phyloP scores from a whole-genome alignment of 2,113 vertebrate genomes.

The Grammomys dolichurus region DNA sequence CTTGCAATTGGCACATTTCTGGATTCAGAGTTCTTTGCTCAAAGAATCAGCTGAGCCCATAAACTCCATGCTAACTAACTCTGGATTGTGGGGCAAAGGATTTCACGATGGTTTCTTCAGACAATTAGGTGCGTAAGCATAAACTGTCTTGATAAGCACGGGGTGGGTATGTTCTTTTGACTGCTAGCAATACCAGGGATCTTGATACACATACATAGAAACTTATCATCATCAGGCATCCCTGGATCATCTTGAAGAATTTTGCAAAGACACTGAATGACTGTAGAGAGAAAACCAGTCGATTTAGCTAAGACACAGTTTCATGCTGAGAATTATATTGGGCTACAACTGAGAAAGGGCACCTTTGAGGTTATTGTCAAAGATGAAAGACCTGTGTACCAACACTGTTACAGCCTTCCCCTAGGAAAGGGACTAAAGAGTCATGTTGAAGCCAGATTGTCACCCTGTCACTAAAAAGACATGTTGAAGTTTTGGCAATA shows the following conservation, averaged over 20 bases:
- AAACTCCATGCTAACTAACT: neutral
- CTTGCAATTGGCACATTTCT: neutral
- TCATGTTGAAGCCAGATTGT: neutral
- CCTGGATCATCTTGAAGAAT: neutral
- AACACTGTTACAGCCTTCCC: neutral
- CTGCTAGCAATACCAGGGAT: neutral
- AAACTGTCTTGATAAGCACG: neutral
- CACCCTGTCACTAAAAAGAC: neutral
- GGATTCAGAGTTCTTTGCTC: neutral
- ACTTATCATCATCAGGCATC: neutral
- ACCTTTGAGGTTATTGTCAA: constrained; percentile 46
- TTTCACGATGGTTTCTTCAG: rapidly evolving
- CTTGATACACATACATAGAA: neutral
- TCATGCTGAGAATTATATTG: neutral
- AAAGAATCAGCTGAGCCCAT: neutral
- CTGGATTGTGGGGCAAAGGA: rapidly evolving
- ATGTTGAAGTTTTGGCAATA: neutral
- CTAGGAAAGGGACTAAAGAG: neutral
- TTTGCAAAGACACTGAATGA: neutral
- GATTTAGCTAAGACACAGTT: neutral
- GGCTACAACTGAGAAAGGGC: neutral
- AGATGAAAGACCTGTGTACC: neutral
- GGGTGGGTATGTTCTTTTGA: neutral
- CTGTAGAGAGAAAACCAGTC: neutral
- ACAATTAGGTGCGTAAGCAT: neutral